Evolutionary conservation across 2,888 invertebrate species (phyloP).

Genomic region (Drosophila nigritarsus): DNA sequence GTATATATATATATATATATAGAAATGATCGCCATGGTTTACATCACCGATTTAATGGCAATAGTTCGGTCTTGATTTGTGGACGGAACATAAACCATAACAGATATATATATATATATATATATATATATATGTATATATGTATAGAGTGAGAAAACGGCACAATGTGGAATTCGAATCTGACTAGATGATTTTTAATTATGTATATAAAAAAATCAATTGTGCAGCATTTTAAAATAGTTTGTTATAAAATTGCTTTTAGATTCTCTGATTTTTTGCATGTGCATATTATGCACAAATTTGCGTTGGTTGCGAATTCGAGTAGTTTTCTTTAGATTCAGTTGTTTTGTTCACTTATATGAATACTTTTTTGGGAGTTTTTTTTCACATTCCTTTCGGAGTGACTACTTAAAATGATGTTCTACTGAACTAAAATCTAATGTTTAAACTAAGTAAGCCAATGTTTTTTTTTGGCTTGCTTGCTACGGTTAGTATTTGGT

Average conservation of each 20-base stretch:
- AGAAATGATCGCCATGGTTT: conserved; percentile 15
- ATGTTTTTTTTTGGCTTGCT: conserved; percentile 12
- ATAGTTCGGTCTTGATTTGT: conserved; percentile 38
- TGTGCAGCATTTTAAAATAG: conserved; percentile 39
- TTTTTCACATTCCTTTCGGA: conserved; percentile 22
- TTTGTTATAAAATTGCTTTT: conserved; percentile 29
- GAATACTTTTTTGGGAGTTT: conserved; percentile 21
- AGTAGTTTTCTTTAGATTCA: conserved; percentile 20
- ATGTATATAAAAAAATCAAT: conserved; percentile 20
- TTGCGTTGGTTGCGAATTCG: conserved; percentile 61
- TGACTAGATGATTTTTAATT: conserved; percentile 41
- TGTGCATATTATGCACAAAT: conserved; percentile 31
- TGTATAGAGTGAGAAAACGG: conserved; percentile 33
- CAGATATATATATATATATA: conserved; percentile 14
- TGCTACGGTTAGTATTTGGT: conserved; percentile 43
- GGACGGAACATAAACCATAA: conserved; percentile 71
- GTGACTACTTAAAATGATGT: conserved; percentile 36
- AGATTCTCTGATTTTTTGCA: conserved; percentile 21
- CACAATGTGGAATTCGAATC: conserved; percentile 40
- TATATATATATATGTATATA: conserved; percentile 6
- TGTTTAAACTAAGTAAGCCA: conserved; percentile 35
- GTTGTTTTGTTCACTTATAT: conserved; percentile 21
- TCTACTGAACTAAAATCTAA: conserved; percentile 43
- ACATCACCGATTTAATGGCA: conserved; percentile 4
- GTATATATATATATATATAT: background rate